Percentiles rank a stretch among this genome's conserved stretches.
Conservation (phyloP, 2,797 vertebrate species). For the Heteromormyrus szaboi region DNA sequence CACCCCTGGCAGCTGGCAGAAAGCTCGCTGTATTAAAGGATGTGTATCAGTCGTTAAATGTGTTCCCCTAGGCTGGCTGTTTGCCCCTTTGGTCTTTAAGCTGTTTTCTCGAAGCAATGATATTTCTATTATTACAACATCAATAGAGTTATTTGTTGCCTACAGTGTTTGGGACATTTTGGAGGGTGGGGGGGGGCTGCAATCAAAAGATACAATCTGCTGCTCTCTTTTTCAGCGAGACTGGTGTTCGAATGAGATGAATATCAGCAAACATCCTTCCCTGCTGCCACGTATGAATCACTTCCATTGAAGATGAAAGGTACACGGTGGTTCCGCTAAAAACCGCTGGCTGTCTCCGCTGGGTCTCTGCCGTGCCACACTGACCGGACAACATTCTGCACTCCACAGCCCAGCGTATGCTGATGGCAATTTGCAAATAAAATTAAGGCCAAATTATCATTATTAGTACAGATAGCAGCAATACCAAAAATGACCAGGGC, state of each 20-base stretch:
- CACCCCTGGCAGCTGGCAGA: not conserved
- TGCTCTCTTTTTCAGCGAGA: not conserved
- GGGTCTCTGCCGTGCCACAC: not conserved
- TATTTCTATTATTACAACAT: slow-evolving; percentile 15
- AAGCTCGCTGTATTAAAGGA: slow-evolving; percentile 7
- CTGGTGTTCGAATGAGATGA: not conserved
- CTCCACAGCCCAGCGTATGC: not conserved
- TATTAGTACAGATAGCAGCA: not conserved
- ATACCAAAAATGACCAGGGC: not conserved
- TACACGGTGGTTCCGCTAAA: not conserved
- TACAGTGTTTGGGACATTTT: slow-evolving; percentile 5
- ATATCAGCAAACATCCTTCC: not conserved
- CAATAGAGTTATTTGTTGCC: slow-evolving; percentile 15
- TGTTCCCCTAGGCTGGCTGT: not conserved
- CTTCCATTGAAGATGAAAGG: slow-evolving; percentile 5
- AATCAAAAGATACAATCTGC: slow-evolving; percentile 15
- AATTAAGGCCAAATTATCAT: not conserved
- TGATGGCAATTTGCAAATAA: not conserved
- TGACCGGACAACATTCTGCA: not conserved
- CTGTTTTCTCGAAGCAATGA: slow-evolving; percentile 11
- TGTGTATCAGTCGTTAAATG: slow-evolving; percentile 3
- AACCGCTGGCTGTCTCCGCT: not conserved
- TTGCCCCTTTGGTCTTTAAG: slow-evolving; percentile 3
- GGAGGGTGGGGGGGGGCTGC: not conserved
- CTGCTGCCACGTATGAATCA: slow-evolving; percentile 3